Evolutionary conservation across 2,888 invertebrate genomes (phyloP).

Genomic region (Lepetodrilus schrolli): DNA sequence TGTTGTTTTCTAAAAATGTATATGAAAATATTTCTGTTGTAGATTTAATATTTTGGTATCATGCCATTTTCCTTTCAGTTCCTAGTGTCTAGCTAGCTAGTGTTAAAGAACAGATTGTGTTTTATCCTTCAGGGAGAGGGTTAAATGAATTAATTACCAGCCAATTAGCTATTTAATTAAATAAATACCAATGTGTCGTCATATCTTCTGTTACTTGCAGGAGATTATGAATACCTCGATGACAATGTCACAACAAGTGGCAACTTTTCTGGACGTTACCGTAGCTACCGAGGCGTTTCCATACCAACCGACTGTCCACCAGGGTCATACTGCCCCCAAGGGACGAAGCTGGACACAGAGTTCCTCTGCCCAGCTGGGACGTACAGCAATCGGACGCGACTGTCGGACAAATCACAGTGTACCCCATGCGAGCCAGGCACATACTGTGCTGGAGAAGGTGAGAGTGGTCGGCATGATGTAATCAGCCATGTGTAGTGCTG

Average conservation of each 20-base stretch:
- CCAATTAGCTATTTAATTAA: no score
- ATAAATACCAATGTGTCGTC: no score
- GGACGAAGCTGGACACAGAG: constrained; percentile 53
- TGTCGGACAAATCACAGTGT: constrained; percentile 63
- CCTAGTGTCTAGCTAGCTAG: no score
- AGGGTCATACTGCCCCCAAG: constrained; percentile 68
- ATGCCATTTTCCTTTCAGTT: no score
- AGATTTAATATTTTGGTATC: no score
- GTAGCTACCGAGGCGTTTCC: constrained; percentile 69
- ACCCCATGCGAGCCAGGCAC: constrained; percentile 68
- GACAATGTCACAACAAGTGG: constrained; percentile 62
- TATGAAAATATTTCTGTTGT: no score
- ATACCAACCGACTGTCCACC: constrained; percentile 67
- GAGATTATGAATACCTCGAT: constrained; percentile 69
- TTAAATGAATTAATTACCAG: no score
- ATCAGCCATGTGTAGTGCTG: no score
- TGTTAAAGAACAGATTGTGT: no score
- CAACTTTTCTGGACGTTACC: constrained; percentile 65
- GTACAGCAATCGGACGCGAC: constrained; percentile 68
- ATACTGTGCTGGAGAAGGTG: constrained; percentile 71
- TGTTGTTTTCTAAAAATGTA: no score
- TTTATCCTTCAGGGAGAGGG: no score
- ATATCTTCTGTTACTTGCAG: no score
- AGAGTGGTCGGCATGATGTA: neutral
- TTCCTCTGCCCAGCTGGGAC: constrained; percentile 67